A percentile compares a stretch with the other conserved stretches of the same genome.
Evolutionary conservation across 1,140 invertebrate species (phyloP).

Genomic region (Drosophila jambulina): DNA sequence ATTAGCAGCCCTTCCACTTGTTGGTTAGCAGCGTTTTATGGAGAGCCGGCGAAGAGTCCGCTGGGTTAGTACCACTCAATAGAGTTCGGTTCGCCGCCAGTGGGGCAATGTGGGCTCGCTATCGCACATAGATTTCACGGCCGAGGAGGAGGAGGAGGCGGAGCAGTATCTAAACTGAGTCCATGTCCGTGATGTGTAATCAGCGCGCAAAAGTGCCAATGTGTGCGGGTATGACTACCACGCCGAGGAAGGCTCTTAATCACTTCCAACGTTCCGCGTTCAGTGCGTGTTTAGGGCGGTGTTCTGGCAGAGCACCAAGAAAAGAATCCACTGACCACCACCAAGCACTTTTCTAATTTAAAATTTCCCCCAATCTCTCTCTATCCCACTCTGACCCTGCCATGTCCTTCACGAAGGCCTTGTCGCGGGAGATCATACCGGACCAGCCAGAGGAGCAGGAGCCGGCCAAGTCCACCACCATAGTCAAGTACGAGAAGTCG

Average conservation of each 20-base stretch:
- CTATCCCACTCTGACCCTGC: not conserved
- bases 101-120: conserved; percentile 10
- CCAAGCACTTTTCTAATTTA: not conserved
- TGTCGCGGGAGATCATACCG: conserved; percentile 8
- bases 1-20: not conserved
- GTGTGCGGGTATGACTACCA: conserved; percentile 23
- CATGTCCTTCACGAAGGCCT: conserved; percentile 55
- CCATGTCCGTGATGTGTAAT: conserved; percentile 12
- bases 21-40: conserved; percentile 23
- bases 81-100: conserved; percentile 1
- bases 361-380: no score
- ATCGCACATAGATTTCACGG: conserved; percentile 38
- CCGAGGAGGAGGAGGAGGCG: conserved; percentile 4
- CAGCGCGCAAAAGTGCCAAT: conserved; percentile 4
- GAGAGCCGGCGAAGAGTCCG: conserved; percentile 44
- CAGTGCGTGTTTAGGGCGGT: conserved; percentile 68
- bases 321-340: not conserved
- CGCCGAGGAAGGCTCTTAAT: conserved; percentile 59
- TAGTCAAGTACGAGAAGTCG: conserved; percentile 84
- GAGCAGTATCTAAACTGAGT: conserved; percentile 27
- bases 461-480: conserved; percentile 68
- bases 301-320: conserved; percentile 36
- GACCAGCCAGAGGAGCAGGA: conserved; percentile 14
- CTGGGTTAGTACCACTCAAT: conserved; percentile 41
- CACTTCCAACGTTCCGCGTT: conserved; percentile 38